Conservation (phyloP, 2,888 invertebrate genomes). For the Athetis lepigone region DNA sequence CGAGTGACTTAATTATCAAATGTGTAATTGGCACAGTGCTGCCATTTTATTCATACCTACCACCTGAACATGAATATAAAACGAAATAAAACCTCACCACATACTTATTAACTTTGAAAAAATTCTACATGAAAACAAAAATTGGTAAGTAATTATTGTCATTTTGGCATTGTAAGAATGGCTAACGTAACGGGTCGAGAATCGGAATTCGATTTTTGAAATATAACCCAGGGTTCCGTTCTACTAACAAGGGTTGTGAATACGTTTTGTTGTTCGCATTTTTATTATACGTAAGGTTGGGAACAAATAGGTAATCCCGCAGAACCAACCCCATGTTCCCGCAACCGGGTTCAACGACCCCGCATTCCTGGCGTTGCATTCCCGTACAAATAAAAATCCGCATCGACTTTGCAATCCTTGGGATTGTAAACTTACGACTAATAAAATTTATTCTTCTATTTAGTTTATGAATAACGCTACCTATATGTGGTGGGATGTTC, state of each 20-base stretch:
- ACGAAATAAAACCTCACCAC: neutral
- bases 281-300: constrained; percentile 65
- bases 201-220: constrained; percentile 28
- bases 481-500: constrained; percentile 57
- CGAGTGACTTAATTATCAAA: constrained; percentile 8
- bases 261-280: constrained; percentile 63
- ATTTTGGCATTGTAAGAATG: constrained; percentile 33
- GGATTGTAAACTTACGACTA: constrained; percentile 26
- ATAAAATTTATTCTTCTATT: constrained; percentile 67
- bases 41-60: constrained; percentile 34
- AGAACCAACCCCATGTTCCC: constrained; percentile 74
- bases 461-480: constrained; percentile 60
- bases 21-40: constrained; percentile 34
- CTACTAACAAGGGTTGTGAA: constrained; percentile 58
- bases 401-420: constrained; percentile 60
- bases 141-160: neutral
- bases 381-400: constrained; percentile 74
- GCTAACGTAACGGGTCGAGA: constrained; percentile 26
- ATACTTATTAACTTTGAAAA: constrained; percentile 18
- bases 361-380: constrained; percentile 77
- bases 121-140: constrained; percentile 34
- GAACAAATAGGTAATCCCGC: constrained; percentile 72
- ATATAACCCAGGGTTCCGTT: constrained; percentile 46
- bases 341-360: constrained; percentile 76
- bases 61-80: constrained; percentile 49